Conservation (phyloP, 2,797 vertebrate species). For the Tamandua tetradactyla region DNA sequence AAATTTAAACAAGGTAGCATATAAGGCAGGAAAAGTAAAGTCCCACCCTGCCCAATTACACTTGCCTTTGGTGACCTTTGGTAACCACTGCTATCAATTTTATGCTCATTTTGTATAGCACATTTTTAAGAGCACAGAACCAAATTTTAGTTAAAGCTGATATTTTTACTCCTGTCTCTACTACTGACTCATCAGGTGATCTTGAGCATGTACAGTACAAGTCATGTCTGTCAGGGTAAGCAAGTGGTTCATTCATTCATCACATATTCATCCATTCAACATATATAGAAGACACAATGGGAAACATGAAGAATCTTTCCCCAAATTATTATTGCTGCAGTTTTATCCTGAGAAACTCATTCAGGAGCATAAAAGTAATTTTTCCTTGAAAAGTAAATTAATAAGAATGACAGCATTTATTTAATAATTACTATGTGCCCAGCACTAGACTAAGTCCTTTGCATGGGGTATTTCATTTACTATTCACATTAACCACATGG, state of each 20-base stretch:
- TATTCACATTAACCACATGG: neutral
- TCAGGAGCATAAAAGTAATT: neutral
- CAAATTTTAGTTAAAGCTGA: neutral
- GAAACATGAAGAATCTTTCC: neutral
- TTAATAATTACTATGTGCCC: neutral
- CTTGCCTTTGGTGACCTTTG: neutral
- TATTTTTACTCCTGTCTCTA: neutral
- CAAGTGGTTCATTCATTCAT: neutral
- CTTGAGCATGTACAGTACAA: neutral
- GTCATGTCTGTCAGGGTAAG: neutral
- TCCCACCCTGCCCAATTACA: neutral
- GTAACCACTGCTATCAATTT: neutral
- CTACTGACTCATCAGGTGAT: neutral
- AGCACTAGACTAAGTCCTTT: neutral
- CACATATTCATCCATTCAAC: neutral
- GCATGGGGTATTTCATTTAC: neutral
- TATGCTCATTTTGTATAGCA: neutral
- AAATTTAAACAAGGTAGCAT: neutral
- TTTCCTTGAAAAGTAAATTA: neutral
- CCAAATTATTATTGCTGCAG: neutral
- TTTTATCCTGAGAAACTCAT: neutral
- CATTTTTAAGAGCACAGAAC: neutral
- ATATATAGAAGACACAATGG: neutral
- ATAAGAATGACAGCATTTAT: neutral
- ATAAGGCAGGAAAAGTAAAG: conserved; percentile 5